Conservation (phyloP, 2,888 invertebrate species). For the Julus scanicus region DNA sequence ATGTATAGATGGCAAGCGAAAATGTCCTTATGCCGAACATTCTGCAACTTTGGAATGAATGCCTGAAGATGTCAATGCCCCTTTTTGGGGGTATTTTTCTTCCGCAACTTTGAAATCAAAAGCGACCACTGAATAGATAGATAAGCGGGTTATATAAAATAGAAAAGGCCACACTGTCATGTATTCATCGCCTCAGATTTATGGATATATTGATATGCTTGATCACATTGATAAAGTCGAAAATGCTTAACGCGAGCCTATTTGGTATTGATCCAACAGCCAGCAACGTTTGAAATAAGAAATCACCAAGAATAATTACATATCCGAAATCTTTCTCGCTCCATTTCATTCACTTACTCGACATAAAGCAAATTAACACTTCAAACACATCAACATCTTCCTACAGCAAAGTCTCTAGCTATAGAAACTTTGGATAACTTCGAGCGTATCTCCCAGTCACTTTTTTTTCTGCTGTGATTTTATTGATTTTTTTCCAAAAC, state of each 20-base stretch:
- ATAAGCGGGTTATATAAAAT: background rate
- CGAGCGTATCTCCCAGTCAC: background rate
- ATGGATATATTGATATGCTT: background rate
- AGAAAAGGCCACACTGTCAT: background rate
- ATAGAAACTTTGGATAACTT: background rate
- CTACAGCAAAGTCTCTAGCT: background rate
- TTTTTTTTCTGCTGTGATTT: background rate
- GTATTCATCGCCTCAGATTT: background rate
- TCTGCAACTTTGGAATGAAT: background rate
- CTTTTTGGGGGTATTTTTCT: background rate
- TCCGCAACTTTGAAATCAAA: background rate
- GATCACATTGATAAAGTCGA: background rate
- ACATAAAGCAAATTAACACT: constrained; percentile 7
- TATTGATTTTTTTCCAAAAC: constrained; percentile 1
- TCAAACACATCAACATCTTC: background rate
- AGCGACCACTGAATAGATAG: background rate
- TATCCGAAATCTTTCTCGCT: background rate
- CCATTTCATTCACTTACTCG: constrained; percentile 9
- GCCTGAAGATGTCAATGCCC: background rate
- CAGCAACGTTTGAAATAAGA: background rate
- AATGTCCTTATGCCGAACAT: too few species aligned
- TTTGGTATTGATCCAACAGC: background rate
- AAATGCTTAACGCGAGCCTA: background rate
- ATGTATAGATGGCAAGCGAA: too few species aligned
- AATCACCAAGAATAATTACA: constrained; percentile 4